phyloP scores from a whole-genome alignment of 2,797 vertebrate genomes.

The Sebastes variabilis region DNA sequence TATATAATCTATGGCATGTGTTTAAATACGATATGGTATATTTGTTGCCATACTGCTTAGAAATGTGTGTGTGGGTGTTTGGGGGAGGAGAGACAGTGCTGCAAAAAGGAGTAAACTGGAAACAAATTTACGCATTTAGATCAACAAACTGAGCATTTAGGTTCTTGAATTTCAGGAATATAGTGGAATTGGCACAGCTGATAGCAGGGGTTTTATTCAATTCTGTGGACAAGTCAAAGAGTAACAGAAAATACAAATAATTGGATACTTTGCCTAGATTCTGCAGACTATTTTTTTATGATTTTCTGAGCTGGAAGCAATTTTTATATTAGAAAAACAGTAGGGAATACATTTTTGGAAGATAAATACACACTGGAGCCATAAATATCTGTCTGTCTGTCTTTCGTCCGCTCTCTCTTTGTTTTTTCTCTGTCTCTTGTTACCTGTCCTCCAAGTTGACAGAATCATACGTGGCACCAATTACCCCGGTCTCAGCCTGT shows the following conservation, averaged over 20 bases:
- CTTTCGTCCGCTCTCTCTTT: neutral
- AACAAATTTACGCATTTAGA: neutral
- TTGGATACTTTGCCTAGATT: neutral
- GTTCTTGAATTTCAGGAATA: neutral
- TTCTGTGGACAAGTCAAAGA: neutral
- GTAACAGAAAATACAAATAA: neutral
- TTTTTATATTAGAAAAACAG: neutral
- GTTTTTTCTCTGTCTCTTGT: constrained; percentile 28
- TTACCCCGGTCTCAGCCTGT: constrained; percentile 53
- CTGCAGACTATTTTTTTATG: neutral
- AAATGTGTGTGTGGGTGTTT: constrained; percentile 14
- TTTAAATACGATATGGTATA: constrained; percentile 10
- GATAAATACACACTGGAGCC: neutral
- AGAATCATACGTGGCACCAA: constrained; percentile 64
- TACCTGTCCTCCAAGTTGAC: constrained; percentile 52
- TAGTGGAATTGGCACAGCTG: neutral
- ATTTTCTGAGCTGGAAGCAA: neutral
- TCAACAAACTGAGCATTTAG: neutral
- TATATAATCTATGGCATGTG: constrained; percentile 13
- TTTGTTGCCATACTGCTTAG: neutral
- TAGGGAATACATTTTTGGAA: neutral
- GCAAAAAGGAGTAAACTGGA: constrained; percentile 3
- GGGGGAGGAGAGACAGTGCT: constrained; percentile 17
- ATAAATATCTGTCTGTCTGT: neutral
- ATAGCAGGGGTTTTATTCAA: neutral